Percentiles rank a stretch among this genome's conserved stretches.
These are phyloP conservation scores for Euzophera pinguis DNA, from an alignment of 2,888 invertebrate genomes.

Conservation along the genomic window DNA sequence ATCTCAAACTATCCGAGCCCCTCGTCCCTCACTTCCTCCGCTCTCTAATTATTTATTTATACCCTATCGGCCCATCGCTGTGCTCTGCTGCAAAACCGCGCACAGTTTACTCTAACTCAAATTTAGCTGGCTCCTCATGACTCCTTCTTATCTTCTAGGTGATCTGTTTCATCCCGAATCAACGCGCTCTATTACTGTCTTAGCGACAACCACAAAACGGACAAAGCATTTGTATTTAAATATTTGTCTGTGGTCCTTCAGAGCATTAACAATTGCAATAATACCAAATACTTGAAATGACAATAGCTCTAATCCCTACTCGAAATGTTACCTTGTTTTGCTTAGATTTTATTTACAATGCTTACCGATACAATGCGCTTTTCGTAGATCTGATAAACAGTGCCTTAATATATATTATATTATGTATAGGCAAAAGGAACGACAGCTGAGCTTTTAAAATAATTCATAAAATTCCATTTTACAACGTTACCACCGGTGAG, in stretches of 20 bases:
- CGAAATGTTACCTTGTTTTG: slow-evolving; percentile 14
- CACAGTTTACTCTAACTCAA: slow-evolving; percentile 62
- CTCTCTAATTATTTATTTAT: slow-evolving; percentile 78
- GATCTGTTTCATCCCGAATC: slow-evolving; percentile 50
- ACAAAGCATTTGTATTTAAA: slow-evolving; percentile 18
- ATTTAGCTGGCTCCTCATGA: slow-evolving; percentile 47
- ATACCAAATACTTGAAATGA: slow-evolving; percentile 22
- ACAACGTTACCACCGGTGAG: slow-evolving; percentile 55
- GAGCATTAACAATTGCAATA: slow-evolving; percentile 20
- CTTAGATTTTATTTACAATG: slow-evolving; percentile 12
- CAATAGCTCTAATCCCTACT: slow-evolving; percentile 28
- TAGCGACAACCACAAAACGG: slow-evolving; percentile 9
- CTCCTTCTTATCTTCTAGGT: slow-evolving; percentile 55
- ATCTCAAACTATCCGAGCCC: slow-evolving; percentile 69
- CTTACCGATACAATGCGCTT: slow-evolving; percentile 9
- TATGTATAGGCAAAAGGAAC: slow-evolving; percentile 3
- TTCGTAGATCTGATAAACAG: slow-evolving; percentile 12
- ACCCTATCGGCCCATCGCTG: slow-evolving; percentile 74
- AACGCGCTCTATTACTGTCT: slow-evolving; percentile 33
- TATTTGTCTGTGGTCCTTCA: slow-evolving; percentile 28
- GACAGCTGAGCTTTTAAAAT: slow-evolving; percentile 19
- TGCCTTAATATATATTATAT: slow-evolving; percentile 9
- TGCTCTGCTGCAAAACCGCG: slow-evolving; percentile 66
- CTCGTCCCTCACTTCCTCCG: slow-evolving; percentile 54
- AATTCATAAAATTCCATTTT: slow-evolving; percentile 55